Percentiles rank a stretch among this genome's conserved stretches.
These are phyloP conservation scores for Rosalia funebris DNA, from an alignment of 2,888 invertebrate species.

Conservation along the genomic window DNA sequence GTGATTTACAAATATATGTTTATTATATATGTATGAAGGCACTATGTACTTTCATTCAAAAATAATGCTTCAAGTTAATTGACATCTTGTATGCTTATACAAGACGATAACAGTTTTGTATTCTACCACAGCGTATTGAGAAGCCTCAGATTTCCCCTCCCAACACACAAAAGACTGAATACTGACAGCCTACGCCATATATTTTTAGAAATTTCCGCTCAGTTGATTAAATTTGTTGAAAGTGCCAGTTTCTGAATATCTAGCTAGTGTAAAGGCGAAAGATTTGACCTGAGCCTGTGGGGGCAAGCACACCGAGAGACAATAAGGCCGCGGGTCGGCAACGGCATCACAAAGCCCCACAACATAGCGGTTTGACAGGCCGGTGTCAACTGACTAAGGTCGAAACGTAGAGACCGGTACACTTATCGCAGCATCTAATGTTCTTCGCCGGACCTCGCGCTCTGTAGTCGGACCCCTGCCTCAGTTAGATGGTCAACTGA, in stretches of 20 bases:
- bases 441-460: slow-evolving; percentile 14
- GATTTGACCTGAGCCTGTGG: slow-evolving; percentile 15
- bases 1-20: too few relatives aligned
- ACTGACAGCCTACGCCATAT: not conserved
- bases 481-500: slow-evolving; percentile 18
- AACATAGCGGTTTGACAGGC: slow-evolving; percentile 53
- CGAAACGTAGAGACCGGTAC: slow-evolving; percentile 10
- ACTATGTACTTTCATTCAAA: not conserved
- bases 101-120: too few relatives aligned
- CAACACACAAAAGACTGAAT: not conserved
- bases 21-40: too few relatives aligned
- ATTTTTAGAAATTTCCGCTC: slow-evolving; percentile 19
- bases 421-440: slow-evolving; percentile 26
- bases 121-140: too few relatives aligned
- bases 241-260: slow-evolving; percentile 9
- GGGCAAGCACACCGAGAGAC: slow-evolving; percentile 9
- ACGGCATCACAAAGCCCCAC: slow-evolving; percentile 35
- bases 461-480: slow-evolving; percentile 7
- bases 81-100: not conserved
- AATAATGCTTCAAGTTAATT: not conserved
- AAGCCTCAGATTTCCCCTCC: not conserved
- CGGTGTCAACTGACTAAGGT: slow-evolving; percentile 55
- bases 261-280: slow-evolving; percentile 9
- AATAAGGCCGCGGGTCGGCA: slow-evolving; percentile 17
- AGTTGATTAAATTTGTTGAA: slow-evolving; percentile 15